A percentile compares a stretch with the other conserved stretches of the same genome.
Conservation (phyloP, 2,888 invertebrate genomes). For the Dryobotodes eremita region DNA sequence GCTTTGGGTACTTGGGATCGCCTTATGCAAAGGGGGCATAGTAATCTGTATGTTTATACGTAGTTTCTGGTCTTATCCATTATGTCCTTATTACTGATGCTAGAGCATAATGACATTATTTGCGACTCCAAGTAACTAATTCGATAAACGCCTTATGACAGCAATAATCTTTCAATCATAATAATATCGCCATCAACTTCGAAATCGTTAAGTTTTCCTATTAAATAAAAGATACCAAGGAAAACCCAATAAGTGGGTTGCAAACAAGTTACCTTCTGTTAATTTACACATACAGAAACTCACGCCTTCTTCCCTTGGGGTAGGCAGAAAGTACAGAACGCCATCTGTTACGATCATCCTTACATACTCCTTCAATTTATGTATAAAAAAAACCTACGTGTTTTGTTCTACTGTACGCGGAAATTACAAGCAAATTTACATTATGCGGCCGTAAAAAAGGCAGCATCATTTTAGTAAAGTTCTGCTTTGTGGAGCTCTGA, state of each 20-base stretch:
- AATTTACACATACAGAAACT: no score
- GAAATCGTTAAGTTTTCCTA: constrained; percentile 13
- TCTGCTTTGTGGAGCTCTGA: background rate
- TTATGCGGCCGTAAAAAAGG: background rate
- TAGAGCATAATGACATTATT: constrained; percentile 21
- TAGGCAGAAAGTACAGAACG: no score
- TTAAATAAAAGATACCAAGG: background rate
- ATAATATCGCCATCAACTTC: constrained; percentile 2
- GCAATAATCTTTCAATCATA: background rate
- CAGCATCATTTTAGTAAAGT: background rate
- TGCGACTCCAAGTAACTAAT: constrained; percentile 3
- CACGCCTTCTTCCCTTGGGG: no score
- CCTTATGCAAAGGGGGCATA: background rate
- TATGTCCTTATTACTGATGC: background rate
- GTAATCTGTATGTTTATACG: constrained; percentile 2
- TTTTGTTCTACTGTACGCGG: no score
- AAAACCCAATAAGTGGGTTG: constrained; percentile 10
- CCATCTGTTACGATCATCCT: no score
- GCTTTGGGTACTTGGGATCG: background rate
- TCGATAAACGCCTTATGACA: constrained; percentile 4
- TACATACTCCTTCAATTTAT: no score
- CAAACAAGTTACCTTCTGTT: background rate
- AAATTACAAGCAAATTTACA: background rate
- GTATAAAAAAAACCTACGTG: background rate
- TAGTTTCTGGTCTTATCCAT: background rate